Evolutionary conservation across 2,888 invertebrate species (phyloP).

Genomic region (Omphaloscelis lunosa): DNA sequence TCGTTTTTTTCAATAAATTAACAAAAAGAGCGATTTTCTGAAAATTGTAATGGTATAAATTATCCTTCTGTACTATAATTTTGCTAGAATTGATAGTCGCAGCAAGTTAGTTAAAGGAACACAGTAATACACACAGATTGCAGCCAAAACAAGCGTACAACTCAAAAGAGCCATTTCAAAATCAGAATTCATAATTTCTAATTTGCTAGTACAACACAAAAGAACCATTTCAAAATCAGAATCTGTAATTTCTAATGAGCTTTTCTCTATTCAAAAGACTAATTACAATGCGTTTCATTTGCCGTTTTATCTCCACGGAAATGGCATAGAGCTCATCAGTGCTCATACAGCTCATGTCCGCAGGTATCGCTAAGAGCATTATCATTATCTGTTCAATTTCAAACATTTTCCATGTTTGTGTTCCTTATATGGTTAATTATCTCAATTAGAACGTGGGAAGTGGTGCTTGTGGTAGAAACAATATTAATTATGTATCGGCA

Average conservation of each 20-base stretch:
- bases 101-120: no score
- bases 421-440: constrained; percentile 16
- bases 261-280: background rate
- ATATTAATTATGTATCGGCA: background rate
- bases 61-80: background rate
- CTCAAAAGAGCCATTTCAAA: constrained; percentile 8
- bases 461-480: no score
- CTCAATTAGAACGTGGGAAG: background rate
- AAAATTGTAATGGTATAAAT: no score
- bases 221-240: constrained; percentile 13
- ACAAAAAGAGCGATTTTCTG: no score
- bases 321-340: constrained; percentile 25
- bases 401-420: background rate
- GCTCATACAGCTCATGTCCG: background rate
- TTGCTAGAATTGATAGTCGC: background rate
- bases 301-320: background rate
- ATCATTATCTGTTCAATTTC: constrained; percentile 30
- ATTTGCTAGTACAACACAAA: background rate
- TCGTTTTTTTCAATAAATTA: no score
- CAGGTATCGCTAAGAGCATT: constrained; percentile 22
- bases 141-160: background rate
- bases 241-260: constrained; percentile 11
- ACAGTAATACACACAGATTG: background rate
- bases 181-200: constrained; percentile 3
- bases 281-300: constrained; percentile 39